These are phyloP conservation scores for Pocillopora verrucosa DNA, from an alignment of 64 coral and sea anemone species.

Conservation along the genomic window DNA sequence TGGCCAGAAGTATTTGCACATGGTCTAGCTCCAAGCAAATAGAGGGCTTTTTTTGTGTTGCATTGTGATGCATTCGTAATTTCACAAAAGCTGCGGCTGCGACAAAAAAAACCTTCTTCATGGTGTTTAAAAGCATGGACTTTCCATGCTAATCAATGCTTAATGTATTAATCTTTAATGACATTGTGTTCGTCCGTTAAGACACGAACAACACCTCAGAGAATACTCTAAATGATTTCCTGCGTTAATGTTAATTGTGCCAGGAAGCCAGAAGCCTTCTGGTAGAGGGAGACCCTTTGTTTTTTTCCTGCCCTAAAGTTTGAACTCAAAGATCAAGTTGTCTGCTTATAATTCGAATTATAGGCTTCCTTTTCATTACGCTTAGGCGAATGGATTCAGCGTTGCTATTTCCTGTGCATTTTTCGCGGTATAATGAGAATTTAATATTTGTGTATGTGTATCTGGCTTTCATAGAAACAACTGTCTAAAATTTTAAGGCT, in stretches of 20 bases:
- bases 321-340: slow-evolving; percentile 53
- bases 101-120: slow-evolving; percentile 71
- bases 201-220: no score
- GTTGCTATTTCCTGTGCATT: slow-evolving; percentile 55
- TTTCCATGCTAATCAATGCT: slow-evolving; percentile 75
- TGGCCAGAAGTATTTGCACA: slow-evolving; percentile 38
- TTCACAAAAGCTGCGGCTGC: slow-evolving; percentile 74
- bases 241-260: slow-evolving; percentile 10
- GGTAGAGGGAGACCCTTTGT: slow-evolving; percentile 4
- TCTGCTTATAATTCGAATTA: slow-evolving; percentile 66
- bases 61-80: slow-evolving; percentile 83
- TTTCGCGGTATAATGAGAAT: slow-evolving; percentile 43
- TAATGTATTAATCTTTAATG: slow-evolving; percentile 71
- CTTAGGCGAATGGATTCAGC: slow-evolving; percentile 32
- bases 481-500: slow-evolving; percentile 24
- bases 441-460: slow-evolving; percentile 48
- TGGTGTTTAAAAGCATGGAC: slow-evolving; percentile 54
- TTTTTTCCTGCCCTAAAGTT: not conserved
- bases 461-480: slow-evolving; percentile 6
- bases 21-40: slow-evolving; percentile 21
- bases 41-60: slow-evolving; percentile 6
- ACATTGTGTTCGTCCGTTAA: slow-evolving; percentile 25
- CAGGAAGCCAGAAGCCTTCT: slow-evolving; percentile 3
- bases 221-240: slow-evolving; percentile 28
- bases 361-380: slow-evolving; percentile 61